Percentiles rank a stretch among this genome's conserved stretches.
phyloP scores from a whole-genome alignment of 2,888 invertebrate genomes.

The Acleris holmiana region DNA sequence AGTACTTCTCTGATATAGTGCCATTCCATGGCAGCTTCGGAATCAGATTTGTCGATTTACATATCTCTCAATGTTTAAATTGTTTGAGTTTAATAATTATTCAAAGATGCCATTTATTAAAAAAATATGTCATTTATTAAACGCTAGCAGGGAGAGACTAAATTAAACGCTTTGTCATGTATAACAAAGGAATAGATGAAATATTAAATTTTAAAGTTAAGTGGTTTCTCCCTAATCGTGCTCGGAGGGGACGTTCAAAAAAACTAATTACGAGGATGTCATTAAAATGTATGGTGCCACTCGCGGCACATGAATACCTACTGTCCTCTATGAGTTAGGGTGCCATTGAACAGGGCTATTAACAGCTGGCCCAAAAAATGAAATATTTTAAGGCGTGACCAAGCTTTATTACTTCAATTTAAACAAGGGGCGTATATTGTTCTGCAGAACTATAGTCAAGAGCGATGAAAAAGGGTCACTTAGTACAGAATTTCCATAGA shows the following conservation, averaged over 20 bases:
- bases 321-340: slow-evolving; percentile 23
- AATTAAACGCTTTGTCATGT: slow-evolving; percentile 36
- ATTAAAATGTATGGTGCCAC: slow-evolving; percentile 56
- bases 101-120: neutral
- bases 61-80: too few species aligned
- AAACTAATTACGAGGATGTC: slow-evolving; percentile 64
- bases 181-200: slow-evolving; percentile 52
- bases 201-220: slow-evolving; percentile 53
- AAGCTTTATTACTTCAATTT: too few species aligned
- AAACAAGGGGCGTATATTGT: too few species aligned
- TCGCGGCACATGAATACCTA: slow-evolving; percentile 26
- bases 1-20: too few species aligned
- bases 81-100: too few species aligned
- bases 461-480: too few species aligned
- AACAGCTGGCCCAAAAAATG: slow-evolving; percentile 5
- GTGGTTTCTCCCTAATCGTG: slow-evolving; percentile 55
- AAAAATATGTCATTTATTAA: neutral
- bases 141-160: neutral
- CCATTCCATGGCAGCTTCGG: too few species aligned
- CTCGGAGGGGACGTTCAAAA: slow-evolving; percentile 62
- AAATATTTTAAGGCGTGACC: neutral
- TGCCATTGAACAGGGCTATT: slow-evolving; percentile 4
- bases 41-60: too few species aligned
- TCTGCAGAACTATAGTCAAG: too few species aligned
- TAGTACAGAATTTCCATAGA: too few species aligned